Evolutionary conservation across 2,888 invertebrate genomes (phyloP).

Genomic region (Scaptomyza cyrtandrae): DNA sequence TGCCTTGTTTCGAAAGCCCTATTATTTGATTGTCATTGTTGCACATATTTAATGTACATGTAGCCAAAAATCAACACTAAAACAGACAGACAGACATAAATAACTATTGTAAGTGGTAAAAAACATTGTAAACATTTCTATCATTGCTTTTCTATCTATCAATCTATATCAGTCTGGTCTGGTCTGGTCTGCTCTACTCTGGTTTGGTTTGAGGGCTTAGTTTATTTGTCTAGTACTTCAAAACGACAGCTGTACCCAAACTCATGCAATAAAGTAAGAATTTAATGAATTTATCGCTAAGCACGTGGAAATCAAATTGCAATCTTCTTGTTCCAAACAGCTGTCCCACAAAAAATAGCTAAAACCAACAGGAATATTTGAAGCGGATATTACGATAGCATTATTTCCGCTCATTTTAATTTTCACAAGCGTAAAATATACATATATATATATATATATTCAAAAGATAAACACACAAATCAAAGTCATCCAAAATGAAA

Average conservation of each 20-base stretch:
- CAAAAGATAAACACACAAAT: conserved; percentile 70
- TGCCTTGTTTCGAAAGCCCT: conserved; percentile 19
- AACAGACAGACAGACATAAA: conserved; percentile 33
- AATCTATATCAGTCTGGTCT: conserved; percentile 10
- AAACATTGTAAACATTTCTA: conserved; percentile 63
- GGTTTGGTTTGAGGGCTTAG: neutral
- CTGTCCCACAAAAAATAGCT: conserved; percentile 32
- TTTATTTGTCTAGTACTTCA: conserved; percentile 72
- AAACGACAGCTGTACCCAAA: conserved; percentile 68
- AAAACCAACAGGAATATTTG: conserved; percentile 33
- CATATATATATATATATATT: conserved; percentile 13
- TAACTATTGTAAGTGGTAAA: conserved; percentile 16
- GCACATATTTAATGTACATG: conserved; percentile 10
- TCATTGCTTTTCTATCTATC: conserved; percentile 61
- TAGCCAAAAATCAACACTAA: conserved; percentile 43
- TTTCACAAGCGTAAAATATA: conserved; percentile 32
- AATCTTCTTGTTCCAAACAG: conserved; percentile 45
- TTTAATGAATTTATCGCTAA: conserved; percentile 40
- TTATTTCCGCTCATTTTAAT: conserved; percentile 70
- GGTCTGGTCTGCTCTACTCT: no score
- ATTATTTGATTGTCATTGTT: conserved; percentile 4
- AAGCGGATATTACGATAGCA: conserved; percentile 61
- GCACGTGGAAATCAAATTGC: conserved; percentile 55
- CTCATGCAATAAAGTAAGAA: conserved; percentile 18
- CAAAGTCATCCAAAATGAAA: conserved; percentile 61